Conservation (phyloP, 2,888 invertebrate genomes). For the Troglohyphantes excavatus region DNA sequence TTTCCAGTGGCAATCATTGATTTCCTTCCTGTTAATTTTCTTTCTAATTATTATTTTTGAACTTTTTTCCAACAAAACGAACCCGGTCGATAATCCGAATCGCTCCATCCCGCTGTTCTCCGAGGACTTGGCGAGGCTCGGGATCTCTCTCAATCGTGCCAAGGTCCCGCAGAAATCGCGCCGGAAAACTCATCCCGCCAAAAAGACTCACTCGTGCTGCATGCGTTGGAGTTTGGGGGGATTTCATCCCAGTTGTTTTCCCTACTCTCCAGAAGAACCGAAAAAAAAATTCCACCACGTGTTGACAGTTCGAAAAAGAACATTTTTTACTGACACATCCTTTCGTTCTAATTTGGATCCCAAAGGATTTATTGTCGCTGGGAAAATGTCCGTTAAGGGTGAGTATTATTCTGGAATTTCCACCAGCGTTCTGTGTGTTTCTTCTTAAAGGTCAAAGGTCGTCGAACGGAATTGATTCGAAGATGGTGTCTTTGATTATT, state of each 20-base stretch:
- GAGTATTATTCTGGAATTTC: constrained; percentile 37
- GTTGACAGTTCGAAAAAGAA: constrained; percentile 42
- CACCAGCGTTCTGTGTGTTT: constrained; percentile 39
- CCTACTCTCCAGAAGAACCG: not conserved
- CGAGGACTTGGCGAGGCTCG: constrained; percentile 36
- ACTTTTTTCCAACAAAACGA: too few species aligned
- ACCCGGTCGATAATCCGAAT: constrained; percentile 41
- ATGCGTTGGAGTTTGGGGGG: constrained; percentile 1
- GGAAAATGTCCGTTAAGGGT: constrained; percentile 29
- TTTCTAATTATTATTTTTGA: too few species aligned
- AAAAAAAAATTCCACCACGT: constrained; percentile 37
- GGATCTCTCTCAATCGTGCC: constrained; percentile 37
- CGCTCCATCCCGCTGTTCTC: constrained; percentile 7
- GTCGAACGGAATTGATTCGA: constrained; percentile 27
- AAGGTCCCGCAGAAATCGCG: constrained; percentile 21
- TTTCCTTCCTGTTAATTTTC: too few species aligned
- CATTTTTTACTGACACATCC: not conserved
- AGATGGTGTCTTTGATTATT: too few species aligned
- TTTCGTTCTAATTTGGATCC: constrained; percentile 6
- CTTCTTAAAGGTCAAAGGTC: constrained; percentile 75
- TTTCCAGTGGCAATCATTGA: too few species aligned
- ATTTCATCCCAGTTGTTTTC: constrained; percentile 30
- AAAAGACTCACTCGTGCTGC: constrained; percentile 47
- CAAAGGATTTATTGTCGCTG: constrained; percentile 23
- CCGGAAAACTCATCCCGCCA: constrained; percentile 14